Base-by-base conservation (phyloP, 2,797 vertebrate species). In the Huso huso region DNA sequence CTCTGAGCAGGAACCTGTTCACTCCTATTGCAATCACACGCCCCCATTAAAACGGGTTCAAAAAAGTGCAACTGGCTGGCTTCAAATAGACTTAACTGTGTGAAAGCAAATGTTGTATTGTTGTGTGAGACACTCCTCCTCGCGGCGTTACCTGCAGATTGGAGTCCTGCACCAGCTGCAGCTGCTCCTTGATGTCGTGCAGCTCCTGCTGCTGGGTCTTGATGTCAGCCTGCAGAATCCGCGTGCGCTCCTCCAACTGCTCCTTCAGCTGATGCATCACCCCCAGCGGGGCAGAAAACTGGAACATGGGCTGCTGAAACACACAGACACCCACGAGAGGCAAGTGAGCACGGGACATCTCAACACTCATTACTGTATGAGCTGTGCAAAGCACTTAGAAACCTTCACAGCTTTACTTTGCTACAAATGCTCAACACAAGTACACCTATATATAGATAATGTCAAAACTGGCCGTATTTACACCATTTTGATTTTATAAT, bases 181-280 rank as follows among this genome's bases (percentile, higher is more conserved):
- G 89, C 79, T 93, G 92, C 73, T 95, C 89, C 79, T 94, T 93
- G 71, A 95, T 90, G 74, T 91, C 87, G 0, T 94, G 87, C 51
- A 94, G 84, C 70, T 93, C 89, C 68, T 91, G 88, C 67, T 93
- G 90, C 74, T 95, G 93, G 0, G 84, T 93, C 82, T 90, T 89
- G 66, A 95, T 93, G 82, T 92, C 90, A 4, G 86, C 83, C 72
- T 93, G 91, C 73, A 95, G 84, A 52, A 93, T 86, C n/a, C 87
- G 87, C 0, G 88, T 93, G 73, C 89, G 84, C 69, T 94, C 88
- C 73, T 93, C 91, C 82, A 96, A 86, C 75, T 96, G 92, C 73
- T 93, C 84, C 70, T 89, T 94, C 69, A 95, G 85, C 75, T 92
- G 91, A 76, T 90, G 90, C 89, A 94, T 91, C 69, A 93, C 89